Conservation (phyloP, 2,888 invertebrate species). For the Oscheius sp. region DNA sequence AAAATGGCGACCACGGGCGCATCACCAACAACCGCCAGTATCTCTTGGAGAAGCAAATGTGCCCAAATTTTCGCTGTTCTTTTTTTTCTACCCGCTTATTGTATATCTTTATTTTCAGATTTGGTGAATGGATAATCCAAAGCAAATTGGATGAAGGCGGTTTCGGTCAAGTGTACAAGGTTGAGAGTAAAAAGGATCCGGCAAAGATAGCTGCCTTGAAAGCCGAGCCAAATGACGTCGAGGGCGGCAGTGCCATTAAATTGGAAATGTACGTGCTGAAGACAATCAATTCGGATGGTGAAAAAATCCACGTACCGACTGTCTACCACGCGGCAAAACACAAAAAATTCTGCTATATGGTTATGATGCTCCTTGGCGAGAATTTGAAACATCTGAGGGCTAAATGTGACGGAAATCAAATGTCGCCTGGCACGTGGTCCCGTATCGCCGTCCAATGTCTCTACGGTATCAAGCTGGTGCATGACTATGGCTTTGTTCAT, state of each 20-base stretch:
- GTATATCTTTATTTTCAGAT: conserved; percentile 27
- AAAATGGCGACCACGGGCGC: too few species aligned
- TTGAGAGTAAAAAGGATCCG: conserved; percentile 24
- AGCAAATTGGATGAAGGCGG: conserved; percentile 65
- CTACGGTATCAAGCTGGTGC: conserved; percentile 49
- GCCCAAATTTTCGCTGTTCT: background rate
- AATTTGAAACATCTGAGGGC: conserved; percentile 50
- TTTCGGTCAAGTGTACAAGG: conserved; percentile 62
- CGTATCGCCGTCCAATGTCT: conserved; percentile 24
- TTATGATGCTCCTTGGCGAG: conserved; percentile 59
- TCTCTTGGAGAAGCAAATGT: too few species aligned
- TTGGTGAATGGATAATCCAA: conserved; percentile 59
- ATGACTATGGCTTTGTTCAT: conserved; percentile 59
- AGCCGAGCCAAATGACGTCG: conserved; percentile 66
- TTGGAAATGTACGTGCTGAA: conserved; percentile 49
- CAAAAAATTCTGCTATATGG: conserved; percentile 61
- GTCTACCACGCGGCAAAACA: conserved; percentile 59
- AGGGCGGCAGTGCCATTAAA: conserved; percentile 67
- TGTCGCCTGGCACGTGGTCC: conserved; percentile 13
- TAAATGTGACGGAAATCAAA: background rate
- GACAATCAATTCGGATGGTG: background rate
- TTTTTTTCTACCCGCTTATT: background rate
- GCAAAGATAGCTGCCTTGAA: conserved; percentile 60
- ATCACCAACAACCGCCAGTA: too few species aligned
- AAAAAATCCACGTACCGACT: conserved; percentile 58